A percentile compares a stretch with the other conserved stretches of the same genome.
phyloP scores from a whole-genome alignment of 2,113 vertebrate species.

The human (Homo sapiens) region GRCh38 chr16:10481001-10481500 shows the following conservation, averaged over 20 bases:
- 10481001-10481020: not conserved
- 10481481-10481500: no score
- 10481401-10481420: no score
- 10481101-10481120: conserved; percentile 7
- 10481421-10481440: no score
- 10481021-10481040: not conserved
- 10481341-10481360: no score
- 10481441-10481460: no score
- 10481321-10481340: no score
- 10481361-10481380: no score
- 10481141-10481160: not conserved
- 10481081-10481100: not conserved
- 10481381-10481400: no score
- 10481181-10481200: not conserved
- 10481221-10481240: not conserved
- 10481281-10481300: no score
- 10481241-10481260: not conserved
- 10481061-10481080: not conserved
- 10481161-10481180: conserved; percentile 12
- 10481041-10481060: not conserved
- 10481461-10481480: no score
- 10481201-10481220: not conserved
- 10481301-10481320: no score
- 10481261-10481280: no score
- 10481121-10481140: conserved; percentile 39